A percentile compares a stretch with the other conserved stretches of the same genome.
Evolutionary conservation across 2,113 vertebrate genomes (phyloP).

Genomic region (Phaethornis superciliosus): DNA sequence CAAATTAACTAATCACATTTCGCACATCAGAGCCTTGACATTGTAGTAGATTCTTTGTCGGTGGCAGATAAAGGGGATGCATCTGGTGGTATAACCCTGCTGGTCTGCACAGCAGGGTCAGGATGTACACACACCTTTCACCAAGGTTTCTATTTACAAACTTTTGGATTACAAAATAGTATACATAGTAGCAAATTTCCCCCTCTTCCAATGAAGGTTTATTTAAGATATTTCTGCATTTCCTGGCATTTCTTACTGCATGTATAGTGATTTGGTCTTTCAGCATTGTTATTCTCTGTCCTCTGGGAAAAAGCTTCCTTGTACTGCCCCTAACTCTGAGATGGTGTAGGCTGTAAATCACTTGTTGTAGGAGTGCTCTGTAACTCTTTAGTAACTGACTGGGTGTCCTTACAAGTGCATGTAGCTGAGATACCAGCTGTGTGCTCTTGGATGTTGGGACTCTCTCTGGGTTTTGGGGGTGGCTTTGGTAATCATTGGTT

Average conservation of each 20-base stretch:
- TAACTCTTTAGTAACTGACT: too few species aligned
- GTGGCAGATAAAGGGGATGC: neutral
- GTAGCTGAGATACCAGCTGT: rapidly evolving
- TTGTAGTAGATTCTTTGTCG: rapidly evolving
- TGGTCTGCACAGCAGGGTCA: rapidly evolving
- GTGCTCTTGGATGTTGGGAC: rapidly evolving
- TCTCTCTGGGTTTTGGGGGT: neutral
- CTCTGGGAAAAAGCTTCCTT: neutral
- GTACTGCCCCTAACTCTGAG: rapidly evolving
- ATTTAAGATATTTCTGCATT: rapidly evolving
- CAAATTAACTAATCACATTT: neutral
- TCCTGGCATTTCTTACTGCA: neutral
- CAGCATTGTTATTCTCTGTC: neutral
- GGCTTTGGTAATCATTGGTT: neutral
- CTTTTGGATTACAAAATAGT: neutral
- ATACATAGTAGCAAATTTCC: neutral
- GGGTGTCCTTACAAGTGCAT: neutral
- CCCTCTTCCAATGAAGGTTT: neutral
- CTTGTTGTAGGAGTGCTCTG: neutral
- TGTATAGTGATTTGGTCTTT: rapidly evolving
- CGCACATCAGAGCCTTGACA: neutral
- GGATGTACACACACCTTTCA: rapidly evolving
- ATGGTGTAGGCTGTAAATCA: neutral
- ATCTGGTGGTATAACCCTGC: neutral
- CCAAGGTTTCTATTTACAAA: neutral